Conservation (phyloP, 2,113 vertebrate genomes). For the Clarias magur region DNA sequence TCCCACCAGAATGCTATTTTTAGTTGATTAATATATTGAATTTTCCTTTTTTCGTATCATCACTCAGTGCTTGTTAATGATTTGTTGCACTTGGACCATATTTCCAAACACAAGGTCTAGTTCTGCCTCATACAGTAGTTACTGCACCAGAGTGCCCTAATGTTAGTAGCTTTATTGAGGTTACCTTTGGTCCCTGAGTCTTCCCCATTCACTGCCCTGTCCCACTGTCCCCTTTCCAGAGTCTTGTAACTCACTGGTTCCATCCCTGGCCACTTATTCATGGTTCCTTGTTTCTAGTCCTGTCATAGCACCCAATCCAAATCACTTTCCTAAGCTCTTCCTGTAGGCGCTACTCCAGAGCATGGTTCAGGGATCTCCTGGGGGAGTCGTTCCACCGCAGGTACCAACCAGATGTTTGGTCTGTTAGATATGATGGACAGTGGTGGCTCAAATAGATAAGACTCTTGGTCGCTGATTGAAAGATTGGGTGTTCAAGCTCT, state of each 20-base stretch:
- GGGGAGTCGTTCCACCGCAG: background rate
- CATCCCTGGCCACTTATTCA: background rate
- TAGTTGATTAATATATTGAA: background rate
- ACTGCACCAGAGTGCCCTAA: too few species aligned
- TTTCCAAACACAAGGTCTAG: background rate
- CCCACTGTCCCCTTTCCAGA: background rate
- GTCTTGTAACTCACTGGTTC: background rate
- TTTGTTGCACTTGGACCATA: background rate
- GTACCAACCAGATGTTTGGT: background rate
- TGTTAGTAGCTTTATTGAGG: background rate
- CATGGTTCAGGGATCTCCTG: background rate
- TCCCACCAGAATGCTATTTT: background rate
- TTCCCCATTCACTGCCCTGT: background rate
- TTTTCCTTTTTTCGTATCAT: background rate
- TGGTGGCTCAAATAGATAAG: too few species aligned
- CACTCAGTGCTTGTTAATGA: background rate
- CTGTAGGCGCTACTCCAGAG: background rate
- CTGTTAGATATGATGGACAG: too few species aligned
- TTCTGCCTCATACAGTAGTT: background rate
- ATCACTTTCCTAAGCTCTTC: background rate
- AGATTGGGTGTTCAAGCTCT: too few species aligned
- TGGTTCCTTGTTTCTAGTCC: background rate
- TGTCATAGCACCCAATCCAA: background rate
- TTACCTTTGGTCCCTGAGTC: background rate
- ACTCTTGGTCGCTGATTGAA: too few species aligned